A percentile compares a stretch with the other conserved stretches of the same genome.
Conservation (phyloP, 2,888 invertebrate species). For the Nomada goodeniana region DNA sequence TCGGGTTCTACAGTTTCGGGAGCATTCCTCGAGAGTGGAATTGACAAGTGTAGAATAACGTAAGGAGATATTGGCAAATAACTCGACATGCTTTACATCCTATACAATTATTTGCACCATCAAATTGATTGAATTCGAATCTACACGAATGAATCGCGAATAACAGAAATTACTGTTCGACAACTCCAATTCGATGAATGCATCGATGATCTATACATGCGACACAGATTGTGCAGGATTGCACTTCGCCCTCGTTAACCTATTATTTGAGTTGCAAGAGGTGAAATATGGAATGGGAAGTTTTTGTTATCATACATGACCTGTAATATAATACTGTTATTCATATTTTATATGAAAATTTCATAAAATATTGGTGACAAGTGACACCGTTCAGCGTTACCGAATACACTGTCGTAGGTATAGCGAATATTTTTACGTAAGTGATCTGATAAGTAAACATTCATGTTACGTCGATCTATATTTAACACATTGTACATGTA, state of each 20-base stretch:
- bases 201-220: neutral
- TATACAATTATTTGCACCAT: slow-evolving; percentile 7
- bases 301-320: neutral
- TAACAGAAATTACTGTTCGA: neutral
- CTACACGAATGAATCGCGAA: slow-evolving; percentile 20
- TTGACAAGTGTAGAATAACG: slow-evolving; percentile 39
- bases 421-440: neutral
- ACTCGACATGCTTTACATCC: slow-evolving; percentile 26
- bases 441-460: slow-evolving; percentile 8
- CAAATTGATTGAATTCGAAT: slow-evolving; percentile 42
- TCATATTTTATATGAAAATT: neutral
- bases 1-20: slow-evolving; percentile 3
- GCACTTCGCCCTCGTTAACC: neutral
- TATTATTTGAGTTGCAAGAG: neutral
- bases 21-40: slow-evolving; percentile 34
- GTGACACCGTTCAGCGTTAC: slow-evolving; percentile 17
- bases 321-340: neutral
- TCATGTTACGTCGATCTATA: slow-evolving; percentile 23
- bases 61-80: slow-evolving; percentile 32
- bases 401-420: slow-evolving; percentile 1
- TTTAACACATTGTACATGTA: slow-evolving; percentile 37
- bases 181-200: neutral
- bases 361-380: neutral
- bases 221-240: neutral
- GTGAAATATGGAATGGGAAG: neutral